A percentile compares a stretch with the other conserved stretches of the same genome.
Evolutionary conservation across 2,113 vertebrate species (phyloP).

Genomic region (Sterrhoptilus dennistouni): DNA sequence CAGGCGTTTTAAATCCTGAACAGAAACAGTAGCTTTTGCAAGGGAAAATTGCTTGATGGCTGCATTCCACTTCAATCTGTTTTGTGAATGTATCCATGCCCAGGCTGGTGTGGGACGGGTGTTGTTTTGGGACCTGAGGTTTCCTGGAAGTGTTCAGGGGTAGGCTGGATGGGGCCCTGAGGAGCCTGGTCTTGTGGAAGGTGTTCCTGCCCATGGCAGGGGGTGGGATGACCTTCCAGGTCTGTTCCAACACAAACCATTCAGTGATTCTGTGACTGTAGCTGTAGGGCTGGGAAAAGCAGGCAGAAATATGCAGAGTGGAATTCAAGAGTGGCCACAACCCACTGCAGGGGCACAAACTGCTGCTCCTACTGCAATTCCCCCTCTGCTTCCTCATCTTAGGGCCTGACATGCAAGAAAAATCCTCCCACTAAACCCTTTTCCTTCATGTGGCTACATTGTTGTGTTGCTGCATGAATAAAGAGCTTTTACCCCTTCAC

Average conservation of each 20-base stretch:
- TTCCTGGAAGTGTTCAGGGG: neutral
- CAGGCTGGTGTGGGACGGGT: neutral
- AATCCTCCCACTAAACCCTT: neutral
- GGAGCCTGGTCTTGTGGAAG: neutral
- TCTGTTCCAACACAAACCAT: neutral
- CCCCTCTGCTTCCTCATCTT: neutral
- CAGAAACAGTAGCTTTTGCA: neutral
- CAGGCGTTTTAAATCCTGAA: neutral
- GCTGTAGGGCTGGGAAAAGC: neutral
- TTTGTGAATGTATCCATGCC: neutral
- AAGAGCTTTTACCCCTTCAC: neutral
- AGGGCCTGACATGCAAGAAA: neutral
- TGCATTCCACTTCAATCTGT: neutral
- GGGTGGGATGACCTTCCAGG: too few species aligned
- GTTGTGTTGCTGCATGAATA: neutral
- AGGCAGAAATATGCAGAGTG: neutral
- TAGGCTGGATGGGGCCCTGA: neutral
- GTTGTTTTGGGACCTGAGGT: neutral
- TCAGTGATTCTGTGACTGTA: neutral
- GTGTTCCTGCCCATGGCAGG: neutral
- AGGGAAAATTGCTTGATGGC: neutral
- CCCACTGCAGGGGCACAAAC: fast-evolving
- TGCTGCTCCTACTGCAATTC: neutral
- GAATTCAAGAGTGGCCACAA: neutral
- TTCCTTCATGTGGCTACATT: neutral